phyloP scores from a whole-genome alignment of 2,797 vertebrate genomes.

The Harpagifer antarcticus region DNA sequence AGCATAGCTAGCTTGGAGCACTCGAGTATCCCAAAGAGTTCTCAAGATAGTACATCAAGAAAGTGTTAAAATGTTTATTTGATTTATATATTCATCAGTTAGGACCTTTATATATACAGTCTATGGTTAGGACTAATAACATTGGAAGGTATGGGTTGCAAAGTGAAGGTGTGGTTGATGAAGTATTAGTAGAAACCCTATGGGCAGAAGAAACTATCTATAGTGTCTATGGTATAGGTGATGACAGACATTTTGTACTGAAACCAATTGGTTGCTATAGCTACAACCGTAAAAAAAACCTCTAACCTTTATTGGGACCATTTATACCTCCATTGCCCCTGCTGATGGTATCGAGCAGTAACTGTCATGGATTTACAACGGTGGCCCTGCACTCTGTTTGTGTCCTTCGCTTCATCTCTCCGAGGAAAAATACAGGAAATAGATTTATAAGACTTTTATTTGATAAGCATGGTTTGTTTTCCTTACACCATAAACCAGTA shows the following conservation, averaged over 20 bases:
- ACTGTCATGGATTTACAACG: slow-evolving; percentile 81
- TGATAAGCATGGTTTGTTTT: slow-evolving; percentile 56
- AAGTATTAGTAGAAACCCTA: not conserved
- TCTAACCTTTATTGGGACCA: slow-evolving; percentile 79
- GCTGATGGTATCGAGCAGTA: slow-evolving; percentile 79
- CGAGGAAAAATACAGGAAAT: slow-evolving; percentile 34
- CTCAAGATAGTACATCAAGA: slow-evolving; percentile 30
- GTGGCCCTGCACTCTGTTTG: slow-evolving; percentile 51
- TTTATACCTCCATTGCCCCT: slow-evolving; percentile 80
- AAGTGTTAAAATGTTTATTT: slow-evolving; percentile 17
- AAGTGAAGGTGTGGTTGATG: not conserved
- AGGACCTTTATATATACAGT: not conserved
- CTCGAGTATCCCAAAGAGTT: slow-evolving; percentile 48
- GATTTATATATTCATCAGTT: slow-evolving; percentile 4
- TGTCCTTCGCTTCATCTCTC: slow-evolving; percentile 38
- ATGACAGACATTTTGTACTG: slow-evolving; percentile 46
- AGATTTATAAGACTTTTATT: slow-evolving; percentile 61
- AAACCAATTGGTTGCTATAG: slow-evolving; percentile 61
- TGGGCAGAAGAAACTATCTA: slow-evolving; percentile 5
- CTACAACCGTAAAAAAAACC: slow-evolving; percentile 60
- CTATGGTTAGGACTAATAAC: not conserved
- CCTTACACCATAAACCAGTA: slow-evolving; percentile 24
- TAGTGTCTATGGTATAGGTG: slow-evolving; percentile 21
- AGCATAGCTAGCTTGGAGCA: slow-evolving; percentile 36
- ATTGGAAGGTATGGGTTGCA: not conserved